Base-by-base conservation (phyloP, 2,888 invertebrate genomes). In the Leucoma salicis region DNA sequence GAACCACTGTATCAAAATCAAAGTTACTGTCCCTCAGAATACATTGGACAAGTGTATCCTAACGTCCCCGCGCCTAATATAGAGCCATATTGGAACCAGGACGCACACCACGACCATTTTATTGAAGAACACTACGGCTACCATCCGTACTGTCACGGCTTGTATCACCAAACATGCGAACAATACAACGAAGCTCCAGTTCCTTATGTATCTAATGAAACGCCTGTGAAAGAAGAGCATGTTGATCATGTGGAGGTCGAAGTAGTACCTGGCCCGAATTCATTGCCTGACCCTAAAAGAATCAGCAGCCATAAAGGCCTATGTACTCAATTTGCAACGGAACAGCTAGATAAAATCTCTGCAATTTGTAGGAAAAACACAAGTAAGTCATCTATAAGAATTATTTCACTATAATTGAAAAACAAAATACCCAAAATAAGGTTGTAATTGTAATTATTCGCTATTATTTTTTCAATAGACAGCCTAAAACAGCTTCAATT, bases 41-140 rank as follows among this genome's bases (percentile, higher is more conserved):
- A 86, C 40, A 74, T 77, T 44, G 65, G 67, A 6, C 83, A 76
- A 49, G 57, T 78, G 15, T 86, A 84, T 29, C 67, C 78, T 0
- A 83, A 76, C 41, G 66, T 82, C 6, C 73, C 80, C 1, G 70
- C 80, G 13, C 81, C 81, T 1, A 83, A 82, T 28, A 61, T 78
- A 7, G 84, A 87, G 6, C 56, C 70, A 0, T 84, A 85, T 57
- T 86, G 85, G 84, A 77, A 59, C 13, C 80, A 77, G 36, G 84
- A 86, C 5, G 45, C 65, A 1, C 81, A 80, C 46, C 79, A 83
- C 35, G 85, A 85, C 0, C 70, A 72, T 8, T 84, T 83, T 50
- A 66, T 80, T 1, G 86, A 86, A 0, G 85, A 87, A 0, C 82
- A 82, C 35, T 85, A 86, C 27, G 75, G 73, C 25, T 85, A 84